Percentiles rank a stretch among this genome's conserved stretches.
Evolutionary conservation across 23 tunicate species (phyloP).

Genomic region (Botrylloides violaceus): DNA sequence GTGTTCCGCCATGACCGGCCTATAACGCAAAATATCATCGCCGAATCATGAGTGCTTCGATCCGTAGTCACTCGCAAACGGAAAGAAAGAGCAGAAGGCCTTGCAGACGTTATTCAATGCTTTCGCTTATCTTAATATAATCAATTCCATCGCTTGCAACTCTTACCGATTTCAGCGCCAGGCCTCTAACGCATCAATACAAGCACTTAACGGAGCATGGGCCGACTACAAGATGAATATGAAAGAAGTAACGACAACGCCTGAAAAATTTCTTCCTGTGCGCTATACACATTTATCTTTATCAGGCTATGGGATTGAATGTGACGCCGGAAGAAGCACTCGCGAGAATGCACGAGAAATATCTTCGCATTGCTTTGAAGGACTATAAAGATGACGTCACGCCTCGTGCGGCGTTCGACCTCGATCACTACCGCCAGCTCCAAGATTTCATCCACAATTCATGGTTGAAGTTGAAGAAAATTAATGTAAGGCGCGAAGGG

Average conservation of each 20-base stretch:
- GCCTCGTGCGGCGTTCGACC: neutral
- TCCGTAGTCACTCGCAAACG: no score
- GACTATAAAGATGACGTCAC: neutral
- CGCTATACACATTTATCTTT: no score
- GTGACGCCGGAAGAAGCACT: neutral
- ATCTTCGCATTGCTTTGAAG: neutral
- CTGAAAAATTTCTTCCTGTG: neutral
- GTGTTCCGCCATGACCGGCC: no score
- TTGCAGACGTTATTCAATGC: no score
- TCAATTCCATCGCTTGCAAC: no score
- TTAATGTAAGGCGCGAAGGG: neutral
- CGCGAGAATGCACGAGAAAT: neutral
- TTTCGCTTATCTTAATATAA: no score
- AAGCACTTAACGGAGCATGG: neutral
- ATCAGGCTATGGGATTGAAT: neutral
- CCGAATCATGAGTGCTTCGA: no score
- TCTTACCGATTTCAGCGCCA: neutral
- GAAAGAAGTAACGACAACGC: neutral
- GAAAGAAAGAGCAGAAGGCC: no score
- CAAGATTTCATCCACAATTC: neutral
- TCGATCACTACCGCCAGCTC: neutral
- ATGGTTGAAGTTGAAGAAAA: neutral
- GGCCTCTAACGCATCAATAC: neutral
- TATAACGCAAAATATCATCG: no score
- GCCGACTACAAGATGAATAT: neutral